These are phyloP conservation scores for Drymonia ruficornis DNA, from an alignment of 2,888 invertebrate species.

Conservation along the genomic window DNA sequence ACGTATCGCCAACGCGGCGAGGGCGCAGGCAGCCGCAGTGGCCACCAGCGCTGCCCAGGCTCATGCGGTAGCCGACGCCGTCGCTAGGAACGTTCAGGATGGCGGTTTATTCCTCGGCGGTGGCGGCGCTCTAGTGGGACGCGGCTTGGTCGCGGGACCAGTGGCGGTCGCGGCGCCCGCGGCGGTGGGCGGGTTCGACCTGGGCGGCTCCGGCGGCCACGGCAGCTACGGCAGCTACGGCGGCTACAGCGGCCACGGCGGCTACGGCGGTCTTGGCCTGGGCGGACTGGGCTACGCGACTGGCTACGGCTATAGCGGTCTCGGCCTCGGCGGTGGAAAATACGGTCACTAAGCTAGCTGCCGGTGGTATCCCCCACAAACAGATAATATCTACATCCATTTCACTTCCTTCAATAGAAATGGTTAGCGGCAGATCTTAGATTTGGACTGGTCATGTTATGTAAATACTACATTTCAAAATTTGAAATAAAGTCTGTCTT, in stretches of 20 bases:
- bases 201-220: conserved; percentile 5
- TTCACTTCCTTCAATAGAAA: conserved; percentile 65
- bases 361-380: conserved; percentile 48
- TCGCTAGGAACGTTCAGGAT: conserved; percentile 61
- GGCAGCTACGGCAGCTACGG: conserved; percentile 10
- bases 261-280: conserved; percentile 19
- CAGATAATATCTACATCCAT: conserved; percentile 70
- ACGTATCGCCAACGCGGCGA: conserved; percentile 63
- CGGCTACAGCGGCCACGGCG: conserved; percentile 23
- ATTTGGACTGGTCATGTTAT: conserved; percentile 57
- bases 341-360: conserved; percentile 29
- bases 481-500: conserved; percentile 51
- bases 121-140: conserved; percentile 25
- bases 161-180: conserved; percentile 31
- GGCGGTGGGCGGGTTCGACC: conserved; percentile 36
- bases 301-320: conserved; percentile 25
- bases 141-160: conserved; percentile 29
- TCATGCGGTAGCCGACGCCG: conserved; percentile 46
- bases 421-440: conserved; percentile 73
- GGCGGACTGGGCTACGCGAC: conserved; percentile 19
- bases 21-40: conserved; percentile 41
- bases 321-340: conserved; percentile 36
- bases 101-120: conserved; percentile 64
- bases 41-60: conserved; percentile 37
- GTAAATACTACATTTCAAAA: conserved; percentile 52